phyloP scores from a whole-genome alignment of 2,113 vertebrate species.

The Cynopterus brachyotis region DNA sequence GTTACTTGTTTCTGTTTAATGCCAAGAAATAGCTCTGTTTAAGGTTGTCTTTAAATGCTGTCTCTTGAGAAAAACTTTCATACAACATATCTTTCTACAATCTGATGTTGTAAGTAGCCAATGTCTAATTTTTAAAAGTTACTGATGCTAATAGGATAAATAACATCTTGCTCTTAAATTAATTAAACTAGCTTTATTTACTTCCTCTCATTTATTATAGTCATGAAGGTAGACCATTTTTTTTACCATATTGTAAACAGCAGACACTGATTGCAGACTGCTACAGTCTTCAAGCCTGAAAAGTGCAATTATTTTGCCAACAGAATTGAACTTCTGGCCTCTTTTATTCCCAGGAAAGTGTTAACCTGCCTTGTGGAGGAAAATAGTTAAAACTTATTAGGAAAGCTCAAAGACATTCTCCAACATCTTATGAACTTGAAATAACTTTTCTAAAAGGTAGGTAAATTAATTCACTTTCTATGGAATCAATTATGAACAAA shows the following conservation, averaged over 20 bases:
- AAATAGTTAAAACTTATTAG: constrained; percentile 24
- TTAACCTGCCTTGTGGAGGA: background rate
- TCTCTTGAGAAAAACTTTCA: background rate
- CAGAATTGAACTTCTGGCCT: background rate
- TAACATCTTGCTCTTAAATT: background rate
- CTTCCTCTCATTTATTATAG: background rate
- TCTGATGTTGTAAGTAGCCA: background rate
- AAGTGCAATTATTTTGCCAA: background rate
- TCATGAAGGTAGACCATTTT: background rate
- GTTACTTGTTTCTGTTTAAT: background rate
- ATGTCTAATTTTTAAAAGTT: background rate
- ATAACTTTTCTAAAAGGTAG: background rate
- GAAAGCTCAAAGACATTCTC: background rate
- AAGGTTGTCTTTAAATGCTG: background rate
- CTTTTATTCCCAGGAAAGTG: background rate
- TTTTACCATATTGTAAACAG: background rate
- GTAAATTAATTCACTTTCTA: background rate
- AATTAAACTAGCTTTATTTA: background rate
- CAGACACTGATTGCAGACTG: background rate
- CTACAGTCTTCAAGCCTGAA: background rate
- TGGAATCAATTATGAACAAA: background rate
- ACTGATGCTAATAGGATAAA: background rate
- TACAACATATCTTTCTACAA: background rate
- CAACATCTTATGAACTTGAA: background rate
- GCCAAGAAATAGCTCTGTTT: background rate